Percentiles rank a stretch among this genome's conserved stretches.
These are phyloP conservation scores for Maniola hyperantus DNA, from an alignment of 2,888 invertebrate genomes.

Conservation along the genomic window DNA sequence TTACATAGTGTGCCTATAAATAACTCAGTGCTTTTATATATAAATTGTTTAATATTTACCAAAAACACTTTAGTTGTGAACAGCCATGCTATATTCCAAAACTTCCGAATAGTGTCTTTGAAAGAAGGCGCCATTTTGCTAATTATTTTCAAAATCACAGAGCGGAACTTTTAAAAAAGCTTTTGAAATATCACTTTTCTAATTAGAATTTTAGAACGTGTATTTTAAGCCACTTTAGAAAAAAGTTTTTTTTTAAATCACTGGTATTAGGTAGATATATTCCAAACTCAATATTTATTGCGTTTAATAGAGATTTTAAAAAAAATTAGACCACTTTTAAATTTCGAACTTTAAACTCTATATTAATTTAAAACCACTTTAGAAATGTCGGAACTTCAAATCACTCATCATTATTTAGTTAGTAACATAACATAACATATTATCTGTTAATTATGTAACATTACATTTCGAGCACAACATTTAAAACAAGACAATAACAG, in stretches of 20 bases:
- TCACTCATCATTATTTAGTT: background rate
- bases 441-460: background rate
- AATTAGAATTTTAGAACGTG: background rate
- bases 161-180: background rate
- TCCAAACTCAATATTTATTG: background rate
- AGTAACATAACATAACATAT: background rate
- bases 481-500: background rate
- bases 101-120: conserved; percentile 55
- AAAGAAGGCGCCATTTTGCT: conserved; percentile 56
- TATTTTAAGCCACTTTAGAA: background rate
- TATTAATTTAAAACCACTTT: background rate
- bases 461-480: background rate
- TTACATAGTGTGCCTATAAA: too few relatives aligned
- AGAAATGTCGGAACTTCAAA: background rate
- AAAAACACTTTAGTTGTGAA: conserved; percentile 71
- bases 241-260: background rate
- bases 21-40: background rate
- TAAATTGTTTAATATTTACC: conserved; percentile 52
- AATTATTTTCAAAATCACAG: background rate
- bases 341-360: background rate
- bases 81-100: conserved; percentile 75
- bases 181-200: conserved; percentile 11
- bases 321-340: background rate
- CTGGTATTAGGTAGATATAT: too few relatives aligned
- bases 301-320: background rate